Conservation (phyloP, 2,113 vertebrate species). For the Phyllostomus discolor region DNA sequence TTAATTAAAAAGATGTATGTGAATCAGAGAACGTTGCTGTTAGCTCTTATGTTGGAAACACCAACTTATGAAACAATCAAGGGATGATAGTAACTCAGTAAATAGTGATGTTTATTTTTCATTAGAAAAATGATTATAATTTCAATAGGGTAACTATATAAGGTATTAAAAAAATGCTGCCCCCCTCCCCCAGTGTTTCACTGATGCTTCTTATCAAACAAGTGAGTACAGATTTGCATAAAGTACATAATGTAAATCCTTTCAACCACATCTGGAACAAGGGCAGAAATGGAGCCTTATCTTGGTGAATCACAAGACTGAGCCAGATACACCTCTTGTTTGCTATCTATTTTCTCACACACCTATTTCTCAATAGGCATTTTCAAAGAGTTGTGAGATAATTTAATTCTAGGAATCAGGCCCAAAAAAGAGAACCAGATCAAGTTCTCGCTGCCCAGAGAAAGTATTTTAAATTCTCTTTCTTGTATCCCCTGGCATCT, state of each 20-base stretch:
- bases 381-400: constrained; percentile 22
- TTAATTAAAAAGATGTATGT: not conserved
- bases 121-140: constrained; percentile 39
- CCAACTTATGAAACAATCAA: not conserved
- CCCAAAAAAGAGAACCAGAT: not conserved
- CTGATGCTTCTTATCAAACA: not conserved
- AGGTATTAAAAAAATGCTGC: constrained; percentile 34
- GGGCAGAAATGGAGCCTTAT: constrained; percentile 31
- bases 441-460: constrained; percentile 31
- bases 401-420: constrained; percentile 30
- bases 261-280: constrained; percentile 10
- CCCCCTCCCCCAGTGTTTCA: not conserved
- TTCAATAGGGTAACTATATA: constrained; percentile 32
- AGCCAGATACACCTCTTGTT: not conserved
- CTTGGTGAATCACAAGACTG: not conserved
- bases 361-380: constrained; percentile 38
- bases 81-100: not conserved
- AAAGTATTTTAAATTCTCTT: constrained; percentile 24
- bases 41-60: not conserved
- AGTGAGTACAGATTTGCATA: not conserved
- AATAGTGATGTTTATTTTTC: constrained; percentile 33
- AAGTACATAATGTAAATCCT: constrained; percentile 44
- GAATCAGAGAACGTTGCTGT: not conserved
- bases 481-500: not conserved
- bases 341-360: constrained; percentile 39